Evolutionary conservation across 2,797 vertebrate genomes (phyloP), one percentile per base, ranked within the genome.

Genomic region (Leucoraja ocellata): DNA sequence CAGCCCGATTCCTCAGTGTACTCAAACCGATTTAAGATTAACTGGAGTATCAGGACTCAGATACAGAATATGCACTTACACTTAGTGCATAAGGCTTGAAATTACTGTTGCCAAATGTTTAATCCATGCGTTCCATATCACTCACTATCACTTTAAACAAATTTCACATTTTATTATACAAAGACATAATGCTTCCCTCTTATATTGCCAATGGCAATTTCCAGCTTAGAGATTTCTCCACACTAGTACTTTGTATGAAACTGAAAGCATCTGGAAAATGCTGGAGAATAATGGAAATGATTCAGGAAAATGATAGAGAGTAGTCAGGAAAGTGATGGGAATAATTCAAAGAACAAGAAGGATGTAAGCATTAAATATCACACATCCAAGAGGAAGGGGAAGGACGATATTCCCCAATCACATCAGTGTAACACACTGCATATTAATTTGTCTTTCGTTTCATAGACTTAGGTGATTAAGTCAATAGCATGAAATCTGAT

Each of bases 361-460:
- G 84, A 21, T 88, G n/a, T n/a, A 65, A 3, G 14, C 7, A 88
- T 68, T n/a, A 63, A 88, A 2, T 18, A 0, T 68, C 65, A 21
- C 25, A 58, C 54, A 58, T 83, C 54, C 11, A 21, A 73, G 18
- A 21, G 71, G 18, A 73, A 21, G 2, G 61, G 25, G 28, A 13
- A n/a, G 32, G 77, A 36, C 11, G 32, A 88, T 11, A 18, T 88
- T 36, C 16, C 18, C 61, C 32, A 32, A 21, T 68, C 84, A 18
- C 61, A 65, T 21, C n/a, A 36, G 10, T 68, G n/a, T 21, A 21
- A 65, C 84, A 0, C 63, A n/a, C 65, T 68, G 84, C 7, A 18
- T n/a, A 88, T 86, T 86, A 86, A 63, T 88, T 88, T 61, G 32
- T 88, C 16, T 65, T 65, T 68, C 36, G 68, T 36, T 88, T 28